These are phyloP conservation scores for Ecliptopera silaceata DNA, from an alignment of 2,888 invertebrate species.

Conservation along the genomic window DNA sequence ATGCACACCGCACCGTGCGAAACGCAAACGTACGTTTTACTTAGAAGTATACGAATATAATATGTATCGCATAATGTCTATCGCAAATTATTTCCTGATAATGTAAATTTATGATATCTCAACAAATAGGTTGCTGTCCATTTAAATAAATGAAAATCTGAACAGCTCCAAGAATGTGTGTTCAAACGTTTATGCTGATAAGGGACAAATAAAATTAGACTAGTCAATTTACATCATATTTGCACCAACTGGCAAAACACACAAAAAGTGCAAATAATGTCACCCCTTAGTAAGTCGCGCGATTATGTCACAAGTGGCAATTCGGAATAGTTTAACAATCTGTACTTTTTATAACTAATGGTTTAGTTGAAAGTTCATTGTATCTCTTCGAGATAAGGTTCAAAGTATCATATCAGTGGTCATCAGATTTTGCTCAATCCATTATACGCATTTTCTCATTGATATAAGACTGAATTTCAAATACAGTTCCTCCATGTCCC, in stretches of 20 bases:
- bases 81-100: too few relatives aligned
- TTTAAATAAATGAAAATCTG: too few relatives aligned
- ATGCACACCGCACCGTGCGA: too few relatives aligned
- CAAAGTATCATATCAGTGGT: conserved; percentile 6
- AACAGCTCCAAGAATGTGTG: too few relatives aligned
- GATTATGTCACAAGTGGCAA: conserved; percentile 70
- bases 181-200: too few relatives aligned
- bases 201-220: too few relatives aligned
- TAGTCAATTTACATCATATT: conserved; percentile 47
- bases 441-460: conserved; percentile 13
- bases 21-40: too few relatives aligned
- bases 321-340: conserved; percentile 53
- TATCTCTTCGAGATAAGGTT: conserved; percentile 14
- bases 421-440: conserved; percentile 3
- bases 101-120: too few relatives aligned
- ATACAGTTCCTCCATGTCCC: neutral
- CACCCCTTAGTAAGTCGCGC: conserved; percentile 51
- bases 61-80: too few relatives aligned
- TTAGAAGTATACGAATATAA: too few relatives aligned
- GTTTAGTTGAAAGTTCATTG: conserved; percentile 30
- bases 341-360: conserved; percentile 38
- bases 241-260: conserved; percentile 59
- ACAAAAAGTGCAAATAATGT: conserved; percentile 66
- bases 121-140: too few relatives aligned
- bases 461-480: neutral